Percentiles rank a stretch among this genome's conserved stretches.
phyloP scores from a whole-genome alignment of 2,113 vertebrate species.

The Toxotes jaculatrix region DNA sequence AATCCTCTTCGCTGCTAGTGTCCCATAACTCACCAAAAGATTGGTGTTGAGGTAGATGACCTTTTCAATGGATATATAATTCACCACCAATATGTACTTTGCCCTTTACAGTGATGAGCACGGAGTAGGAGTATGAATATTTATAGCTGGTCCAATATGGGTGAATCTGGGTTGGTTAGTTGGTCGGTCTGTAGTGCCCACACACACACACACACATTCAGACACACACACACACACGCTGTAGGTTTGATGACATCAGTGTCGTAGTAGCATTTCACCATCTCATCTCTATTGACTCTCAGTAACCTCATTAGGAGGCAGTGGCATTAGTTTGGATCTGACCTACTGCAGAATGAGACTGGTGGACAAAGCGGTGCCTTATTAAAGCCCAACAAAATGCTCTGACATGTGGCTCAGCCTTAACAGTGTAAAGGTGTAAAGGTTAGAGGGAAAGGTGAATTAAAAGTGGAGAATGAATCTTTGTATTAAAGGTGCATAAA shows the following conservation, averaged over 20 bases:
- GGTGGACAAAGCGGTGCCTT: constrained; percentile 33
- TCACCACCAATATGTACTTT: constrained; percentile 82
- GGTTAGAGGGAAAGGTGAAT: constrained; percentile 24
- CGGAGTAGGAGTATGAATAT: constrained; percentile 74
- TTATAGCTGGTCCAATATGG: constrained; percentile 68
- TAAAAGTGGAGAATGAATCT: not conserved
- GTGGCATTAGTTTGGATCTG: constrained; percentile 22
- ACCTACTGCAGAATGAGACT: constrained; percentile 26
- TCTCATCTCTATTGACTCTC: constrained; percentile 6
- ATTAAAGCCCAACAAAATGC: constrained; percentile 41
- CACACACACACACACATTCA: not conserved
- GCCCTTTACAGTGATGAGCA: constrained; percentile 81
- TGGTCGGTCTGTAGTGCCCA: constrained; percentile 8
- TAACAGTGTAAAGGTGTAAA: constrained; percentile 41
- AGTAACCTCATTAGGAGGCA: constrained; percentile 35
- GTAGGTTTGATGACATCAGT: constrained; percentile 17
- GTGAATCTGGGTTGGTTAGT: constrained; percentile 59
- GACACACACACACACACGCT: not conserved
- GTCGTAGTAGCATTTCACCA: constrained; percentile 6
- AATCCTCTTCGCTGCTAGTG: constrained; percentile 47
- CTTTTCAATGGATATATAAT: constrained; percentile 84
- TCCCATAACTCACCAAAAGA: constrained; percentile 77
- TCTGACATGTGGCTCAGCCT: constrained; percentile 27
- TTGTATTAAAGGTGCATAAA: constrained; percentile 5
- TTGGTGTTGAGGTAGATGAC: constrained; percentile 80